Percentiles rank a stretch among this genome's conserved stretches.
Conservation (phyloP, 1,140 invertebrate species). For the Drosophila willistoni region DNA sequence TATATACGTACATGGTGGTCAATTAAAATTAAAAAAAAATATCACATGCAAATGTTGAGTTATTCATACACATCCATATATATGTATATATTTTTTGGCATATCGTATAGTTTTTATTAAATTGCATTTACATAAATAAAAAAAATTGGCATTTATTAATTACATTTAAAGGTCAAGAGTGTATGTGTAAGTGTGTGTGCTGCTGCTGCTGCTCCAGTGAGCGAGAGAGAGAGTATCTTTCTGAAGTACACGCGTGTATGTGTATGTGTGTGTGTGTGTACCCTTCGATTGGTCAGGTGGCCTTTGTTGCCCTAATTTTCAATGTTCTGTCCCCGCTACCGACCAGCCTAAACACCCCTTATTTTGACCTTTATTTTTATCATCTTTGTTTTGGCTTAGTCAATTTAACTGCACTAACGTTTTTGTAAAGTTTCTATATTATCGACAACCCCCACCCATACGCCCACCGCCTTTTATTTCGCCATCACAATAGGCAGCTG, state of each 20-base stretch:
- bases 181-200: conserved; percentile 25
- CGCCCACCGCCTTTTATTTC: too few species aligned
- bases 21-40: conserved; percentile 56
- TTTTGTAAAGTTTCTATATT: conserved; percentile 39
- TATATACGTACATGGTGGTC: conserved; percentile 55
- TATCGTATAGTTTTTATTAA: conserved; percentile 13
- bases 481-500: conserved; percentile 1
- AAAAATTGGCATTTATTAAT: conserved; percentile 21
- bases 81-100: not conserved
- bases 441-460: not conserved
- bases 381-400: conserved; percentile 15
- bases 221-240: conserved; percentile 14
- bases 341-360: not conserved
- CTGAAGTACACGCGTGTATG: not conserved
- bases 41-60: conserved; percentile 66
- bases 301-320: conserved; percentile 76
- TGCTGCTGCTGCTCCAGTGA: conserved; percentile 9
- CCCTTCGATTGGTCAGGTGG: conserved; percentile 75
- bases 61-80: conserved; percentile 16
- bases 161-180: conserved; percentile 28
- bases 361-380: not conserved
- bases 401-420: conserved; percentile 61
- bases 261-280: conserved; percentile 39
- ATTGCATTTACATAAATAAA: conserved; percentile 19
- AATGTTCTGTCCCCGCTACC: conserved; percentile 29